Base-by-base conservation (phyloP, 2,797 vertebrate species). In the Denticeps clupeoides region DNA sequence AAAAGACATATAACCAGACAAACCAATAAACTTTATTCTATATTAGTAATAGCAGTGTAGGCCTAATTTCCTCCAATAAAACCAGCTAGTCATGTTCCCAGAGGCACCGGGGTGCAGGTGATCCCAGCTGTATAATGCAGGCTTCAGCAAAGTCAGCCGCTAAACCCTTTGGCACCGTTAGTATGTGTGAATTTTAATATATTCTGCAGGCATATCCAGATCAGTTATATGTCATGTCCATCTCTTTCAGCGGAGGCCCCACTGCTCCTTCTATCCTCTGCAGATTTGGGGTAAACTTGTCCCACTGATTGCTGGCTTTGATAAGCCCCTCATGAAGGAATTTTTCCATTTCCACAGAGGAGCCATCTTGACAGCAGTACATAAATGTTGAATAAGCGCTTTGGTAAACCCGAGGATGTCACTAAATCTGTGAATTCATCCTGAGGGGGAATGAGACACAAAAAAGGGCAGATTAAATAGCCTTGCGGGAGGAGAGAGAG, bases 381-480 rank as follows among this genome's bases (percentile, higher is more conserved):
- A 68, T 60, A 61, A 65, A 60, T 51, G 58, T 63, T 61, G 57
- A 61, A 58, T 54, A 63, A 56, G 54, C 29, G 48, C 56, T 64
- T 62, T 58, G 53, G 60, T 62, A 62, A 62, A 62, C 59, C 37
- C n/a, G 21, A 27, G 58, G 49, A 60, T 65, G 63, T 60, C 63
- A 63, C 57, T 60, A 60, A 62, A 62, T 59, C 54, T 62, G 48
- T 42, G 47, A 51, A 52, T 51, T 27, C 40, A 19, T 59, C 65
- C 56, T 59, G 12, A 19, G 56, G 53, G 55, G 16, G 23, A 45
- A 23, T 44, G 55, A 52, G 55, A 59, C 47, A 43, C 5, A 42
- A 23, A 51, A 32, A 22, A 49, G 29, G 47, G 55, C 11, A 48
- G 57, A 63, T 59, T 53, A 56, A 62, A 56, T 51, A 54, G 46